These are phyloP conservation scores for Emesis russula DNA, from an alignment of 2,888 invertebrate species.

Conservation along the genomic window DNA sequence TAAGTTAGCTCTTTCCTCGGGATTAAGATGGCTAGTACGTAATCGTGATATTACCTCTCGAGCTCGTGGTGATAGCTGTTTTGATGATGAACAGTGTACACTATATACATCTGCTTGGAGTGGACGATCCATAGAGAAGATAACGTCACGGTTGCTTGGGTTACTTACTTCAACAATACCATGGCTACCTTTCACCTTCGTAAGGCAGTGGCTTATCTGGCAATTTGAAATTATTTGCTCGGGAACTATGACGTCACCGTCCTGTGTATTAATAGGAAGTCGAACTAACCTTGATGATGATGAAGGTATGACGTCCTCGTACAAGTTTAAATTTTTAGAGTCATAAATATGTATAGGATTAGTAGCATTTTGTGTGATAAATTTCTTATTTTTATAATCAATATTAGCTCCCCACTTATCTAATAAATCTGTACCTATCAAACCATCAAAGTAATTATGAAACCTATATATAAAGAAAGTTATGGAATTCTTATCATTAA, in stretches of 20 bases:
- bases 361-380: constrained; percentile 61
- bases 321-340: constrained; percentile 7
- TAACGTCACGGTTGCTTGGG: neutral
- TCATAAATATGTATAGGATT: constrained; percentile 50
- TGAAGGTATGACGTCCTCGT: neutral
- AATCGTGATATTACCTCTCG: constrained; percentile 5
- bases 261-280: neutral
- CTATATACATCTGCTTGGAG: neutral
- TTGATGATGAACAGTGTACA: constrained; percentile 2
- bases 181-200: neutral
- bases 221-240: neutral
- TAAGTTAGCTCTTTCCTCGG: neutral
- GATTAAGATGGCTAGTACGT: neutral
- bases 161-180: constrained; percentile 14
- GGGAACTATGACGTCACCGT: neutral
- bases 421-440: constrained; percentile 80
- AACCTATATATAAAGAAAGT: neutral
- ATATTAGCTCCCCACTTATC: constrained; percentile 75
- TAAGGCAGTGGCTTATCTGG: neutral
- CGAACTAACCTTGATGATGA: neutral
- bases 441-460: neutral
- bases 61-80: neutral
- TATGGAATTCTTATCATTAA: constrained; percentile 36
- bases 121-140: constrained; percentile 8
- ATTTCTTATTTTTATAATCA: constrained; percentile 64